Evolutionary conservation across 2,797 vertebrate species (phyloP).

Genomic region (Hyperoplus immaculatus): DNA sequence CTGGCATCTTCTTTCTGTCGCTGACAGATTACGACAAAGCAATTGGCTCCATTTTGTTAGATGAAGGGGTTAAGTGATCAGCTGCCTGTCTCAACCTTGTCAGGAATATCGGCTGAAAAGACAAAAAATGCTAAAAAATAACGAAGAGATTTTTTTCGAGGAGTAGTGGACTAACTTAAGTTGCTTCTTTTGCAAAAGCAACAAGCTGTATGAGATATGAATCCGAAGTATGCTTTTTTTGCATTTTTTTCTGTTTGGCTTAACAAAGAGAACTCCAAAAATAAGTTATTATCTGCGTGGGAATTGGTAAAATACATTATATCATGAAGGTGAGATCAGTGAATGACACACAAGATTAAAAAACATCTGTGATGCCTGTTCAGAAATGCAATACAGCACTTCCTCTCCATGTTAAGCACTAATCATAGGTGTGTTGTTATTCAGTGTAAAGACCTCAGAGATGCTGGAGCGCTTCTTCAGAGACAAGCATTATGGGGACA

Average conservation of each 20-base stretch:
- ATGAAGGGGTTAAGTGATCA: conserved; percentile 30
- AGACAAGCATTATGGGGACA: conserved; percentile 62
- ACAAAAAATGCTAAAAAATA: conserved; percentile 22
- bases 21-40: conserved; percentile 47
- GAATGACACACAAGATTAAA: not conserved
- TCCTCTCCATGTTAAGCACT: not conserved
- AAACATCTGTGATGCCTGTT: not conserved
- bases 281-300: conserved; percentile 10
- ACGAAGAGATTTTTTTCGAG: not conserved
- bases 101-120: conserved; percentile 35
- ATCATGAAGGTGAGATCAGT: conserved; percentile 16
- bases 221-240: conserved; percentile 5
- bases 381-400: not conserved
- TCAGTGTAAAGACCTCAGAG: not conserved
- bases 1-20: conserved; percentile 1
- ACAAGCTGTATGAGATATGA: conserved; percentile 1
- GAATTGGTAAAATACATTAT: conserved; percentile 8
- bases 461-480: not conserved
- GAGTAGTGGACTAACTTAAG: not conserved
- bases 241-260: conserved; percentile 16
- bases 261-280: not conserved
- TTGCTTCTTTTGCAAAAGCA: not conserved
- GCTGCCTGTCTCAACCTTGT: conserved; percentile 29
- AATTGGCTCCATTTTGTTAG: conserved; percentile 22
- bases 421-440: not conserved